These are phyloP conservation scores for Zygogramma bicolorata DNA, from an alignment of 2,888 invertebrate species.

Conservation along the genomic window DNA sequence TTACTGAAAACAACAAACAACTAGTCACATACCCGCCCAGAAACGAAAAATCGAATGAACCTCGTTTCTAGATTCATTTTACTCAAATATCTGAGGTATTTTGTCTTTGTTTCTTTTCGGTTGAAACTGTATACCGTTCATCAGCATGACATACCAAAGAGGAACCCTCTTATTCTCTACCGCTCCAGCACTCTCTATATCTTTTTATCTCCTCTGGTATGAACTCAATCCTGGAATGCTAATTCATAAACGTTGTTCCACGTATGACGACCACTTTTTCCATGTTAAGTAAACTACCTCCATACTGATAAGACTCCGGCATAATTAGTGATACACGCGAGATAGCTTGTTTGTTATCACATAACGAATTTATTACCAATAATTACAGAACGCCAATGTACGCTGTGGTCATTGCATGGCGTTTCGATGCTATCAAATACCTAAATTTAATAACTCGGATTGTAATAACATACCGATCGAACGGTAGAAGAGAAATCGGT, in stretches of 20 bases:
- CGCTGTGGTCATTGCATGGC: background rate
- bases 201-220: background rate
- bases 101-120: too few relatives aligned
- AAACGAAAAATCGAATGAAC: too few relatives aligned
- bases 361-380: slow-evolving; percentile 46
- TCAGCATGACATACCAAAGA: background rate
- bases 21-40: too few relatives aligned
- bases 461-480: slow-evolving; percentile 5
- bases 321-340: slow-evolving; percentile 44
- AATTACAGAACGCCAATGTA: slow-evolving; percentile 42
- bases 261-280: background rate
- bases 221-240: slow-evolving; percentile 1
- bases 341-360: slow-evolving; percentile 32
- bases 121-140: too few relatives aligned
- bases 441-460: slow-evolving; percentile 18
- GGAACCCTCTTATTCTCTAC: background rate
- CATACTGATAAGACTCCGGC: slow-evolving; percentile 26
- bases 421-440: slow-evolving; percentile 14
- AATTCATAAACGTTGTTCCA: background rate
- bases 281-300: background rate
- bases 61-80: too few relatives aligned
- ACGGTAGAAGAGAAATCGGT: slow-evolving; percentile 13
- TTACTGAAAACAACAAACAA: too few relatives aligned
- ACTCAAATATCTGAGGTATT: too few relatives aligned
- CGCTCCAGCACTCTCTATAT: background rate